These are phyloP conservation scores for Drosophila rufa DNA, from an alignment of 1,140 invertebrate species.

Conservation along the genomic window DNA sequence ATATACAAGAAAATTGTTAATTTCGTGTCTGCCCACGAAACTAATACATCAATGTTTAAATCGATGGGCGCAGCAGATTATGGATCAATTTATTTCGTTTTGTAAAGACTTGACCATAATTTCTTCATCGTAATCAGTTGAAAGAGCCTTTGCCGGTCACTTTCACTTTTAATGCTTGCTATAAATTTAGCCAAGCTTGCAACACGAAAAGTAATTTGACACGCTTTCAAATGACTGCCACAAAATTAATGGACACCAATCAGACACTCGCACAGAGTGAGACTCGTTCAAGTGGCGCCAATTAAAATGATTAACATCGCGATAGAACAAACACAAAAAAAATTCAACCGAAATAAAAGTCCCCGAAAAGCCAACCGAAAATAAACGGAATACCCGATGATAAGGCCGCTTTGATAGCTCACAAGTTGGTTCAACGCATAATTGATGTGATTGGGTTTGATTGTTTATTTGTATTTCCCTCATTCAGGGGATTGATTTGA, in stretches of 20 bases:
- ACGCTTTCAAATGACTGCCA: conserved; percentile 76
- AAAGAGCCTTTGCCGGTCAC: conserved; percentile 56
- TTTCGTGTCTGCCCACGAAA: neutral
- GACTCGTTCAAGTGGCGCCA: conserved; percentile 71
- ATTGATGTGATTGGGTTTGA: conserved; percentile 83
- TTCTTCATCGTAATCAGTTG: conserved; percentile 52
- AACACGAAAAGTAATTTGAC: conserved; percentile 75
- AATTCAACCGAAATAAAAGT: conserved; percentile 42
- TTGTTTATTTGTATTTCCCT: conserved; percentile 75
- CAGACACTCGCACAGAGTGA: conserved; percentile 45
- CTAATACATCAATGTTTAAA: conserved; percentile 3
- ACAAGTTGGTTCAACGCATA: conserved; percentile 73
- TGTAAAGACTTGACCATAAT: conserved; percentile 22
- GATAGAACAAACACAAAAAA: conserved; percentile 55
- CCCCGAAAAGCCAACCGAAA: conserved; percentile 17
- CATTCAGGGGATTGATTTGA: conserved; percentile 48
- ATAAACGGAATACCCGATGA: conserved; percentile 54
- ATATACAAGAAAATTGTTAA: neutral
- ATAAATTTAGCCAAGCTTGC: conserved; percentile 51
- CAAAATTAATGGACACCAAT: conserved; percentile 72
- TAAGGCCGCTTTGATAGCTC: conserved; percentile 63
- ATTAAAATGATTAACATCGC: conserved; percentile 80
- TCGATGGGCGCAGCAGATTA: conserved; percentile 22
- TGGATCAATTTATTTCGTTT: conserved; percentile 11
- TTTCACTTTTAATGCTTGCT: conserved; percentile 60